Evolutionary conservation across 92 coral and sea anemone species (phyloP).

Genomic region (Porites evermanni): DNA sequence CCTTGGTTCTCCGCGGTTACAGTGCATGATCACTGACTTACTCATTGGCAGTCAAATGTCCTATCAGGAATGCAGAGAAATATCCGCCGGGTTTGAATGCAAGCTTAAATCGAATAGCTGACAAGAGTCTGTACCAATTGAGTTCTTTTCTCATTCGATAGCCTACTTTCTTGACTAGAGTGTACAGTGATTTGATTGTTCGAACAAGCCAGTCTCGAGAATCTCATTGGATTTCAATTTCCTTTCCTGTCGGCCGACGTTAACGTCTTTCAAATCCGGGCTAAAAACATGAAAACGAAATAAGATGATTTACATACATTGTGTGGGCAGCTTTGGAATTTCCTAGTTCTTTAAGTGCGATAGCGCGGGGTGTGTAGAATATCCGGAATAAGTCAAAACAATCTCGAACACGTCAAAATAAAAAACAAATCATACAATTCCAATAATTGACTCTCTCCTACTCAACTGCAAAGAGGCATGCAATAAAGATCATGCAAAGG

Average conservation of each 20-base stretch:
- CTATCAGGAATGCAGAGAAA: no score
- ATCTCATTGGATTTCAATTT: background rate
- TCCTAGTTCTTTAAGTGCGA: slow-evolving; percentile 10
- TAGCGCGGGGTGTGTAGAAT: background rate
- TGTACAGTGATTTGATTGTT: no score
- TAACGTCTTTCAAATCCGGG: background rate
- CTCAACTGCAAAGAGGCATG: background rate
- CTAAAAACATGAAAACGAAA: background rate
- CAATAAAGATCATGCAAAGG: no score
- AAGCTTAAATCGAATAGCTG: no score
- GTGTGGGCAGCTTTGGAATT: background rate
- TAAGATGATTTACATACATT: background rate
- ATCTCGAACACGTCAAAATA: slow-evolving; percentile 15
- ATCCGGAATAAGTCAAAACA: slow-evolving; percentile 26
- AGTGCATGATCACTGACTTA: no score
- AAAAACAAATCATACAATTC: slow-evolving; percentile 17
- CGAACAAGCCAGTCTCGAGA: background rate
- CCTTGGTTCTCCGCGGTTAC: no score
- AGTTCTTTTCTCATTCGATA: no score
- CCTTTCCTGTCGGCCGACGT: background rate
- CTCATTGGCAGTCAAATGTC: no score
- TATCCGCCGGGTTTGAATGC: no score
- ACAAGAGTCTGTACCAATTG: no score
- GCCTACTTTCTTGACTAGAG: no score
- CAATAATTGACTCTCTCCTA: background rate